A percentile compares a stretch with the other conserved stretches of the same genome.
phyloP scores from a whole-genome alignment of 2,797 vertebrate genomes.

The Carduelis carduelis region DNA sequence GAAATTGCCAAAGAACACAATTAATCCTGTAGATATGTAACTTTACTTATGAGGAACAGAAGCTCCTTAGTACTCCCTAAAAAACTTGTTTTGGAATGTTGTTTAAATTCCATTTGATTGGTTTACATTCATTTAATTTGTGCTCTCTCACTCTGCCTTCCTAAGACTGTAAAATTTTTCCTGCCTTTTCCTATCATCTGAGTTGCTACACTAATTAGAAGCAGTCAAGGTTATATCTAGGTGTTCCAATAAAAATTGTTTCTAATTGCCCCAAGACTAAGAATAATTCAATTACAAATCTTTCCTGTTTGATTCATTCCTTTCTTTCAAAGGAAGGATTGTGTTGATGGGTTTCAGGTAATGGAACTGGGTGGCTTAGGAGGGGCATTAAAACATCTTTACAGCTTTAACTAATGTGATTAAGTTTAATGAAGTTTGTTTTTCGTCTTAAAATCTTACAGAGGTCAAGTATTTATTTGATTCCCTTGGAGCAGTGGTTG shows the following conservation, averaged over 20 bases:
- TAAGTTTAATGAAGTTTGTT: conserved; percentile 93
- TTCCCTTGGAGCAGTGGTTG: conserved; percentile 56
- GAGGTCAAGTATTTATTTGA: conserved; percentile 84
- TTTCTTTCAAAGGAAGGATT: conserved; percentile 83
- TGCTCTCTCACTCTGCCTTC: background rate
- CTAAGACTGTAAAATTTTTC: conserved; percentile 45
- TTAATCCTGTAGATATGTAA: background rate
- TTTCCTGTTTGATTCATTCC: conserved; percentile 79
- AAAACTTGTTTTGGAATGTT: background rate
- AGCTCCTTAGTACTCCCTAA: background rate
- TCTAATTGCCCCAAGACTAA: conserved; percentile 83
- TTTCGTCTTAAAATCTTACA: conserved; percentile 86
- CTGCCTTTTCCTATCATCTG: conserved; percentile 69
- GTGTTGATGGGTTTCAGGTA: conserved; percentile 83
- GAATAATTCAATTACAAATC: conserved; percentile 85
- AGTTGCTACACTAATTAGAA: conserved; percentile 71
- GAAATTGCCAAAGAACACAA: background rate
- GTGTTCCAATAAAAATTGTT: conserved; percentile 75
- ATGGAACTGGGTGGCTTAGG: conserved; percentile 83
- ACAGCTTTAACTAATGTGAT: conserved; percentile 89
- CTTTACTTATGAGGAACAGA: background rate
- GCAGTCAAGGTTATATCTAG: conserved; percentile 71
- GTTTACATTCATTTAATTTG: background rate
- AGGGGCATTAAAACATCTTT: conserved; percentile 83
- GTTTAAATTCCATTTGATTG: background rate